phyloP scores from a whole-genome alignment of 2,113 vertebrate species.

The Pandion haliaetus region DNA sequence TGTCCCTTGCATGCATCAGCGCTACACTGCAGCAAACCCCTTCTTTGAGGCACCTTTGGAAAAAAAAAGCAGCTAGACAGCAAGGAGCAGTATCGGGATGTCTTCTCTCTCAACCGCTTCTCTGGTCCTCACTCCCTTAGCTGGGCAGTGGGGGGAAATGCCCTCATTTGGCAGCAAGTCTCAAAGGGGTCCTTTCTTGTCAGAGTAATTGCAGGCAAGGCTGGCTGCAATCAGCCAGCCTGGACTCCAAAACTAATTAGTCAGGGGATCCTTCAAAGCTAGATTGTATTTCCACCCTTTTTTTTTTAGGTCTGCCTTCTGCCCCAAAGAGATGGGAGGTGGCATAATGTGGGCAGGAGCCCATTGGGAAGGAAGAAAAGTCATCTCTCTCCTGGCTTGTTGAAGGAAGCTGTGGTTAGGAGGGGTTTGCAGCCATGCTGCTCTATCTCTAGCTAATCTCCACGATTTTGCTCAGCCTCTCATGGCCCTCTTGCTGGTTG shows the following conservation, averaged over 20 bases:
- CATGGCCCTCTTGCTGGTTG: background rate
- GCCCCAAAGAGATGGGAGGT: background rate
- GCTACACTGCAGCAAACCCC: background rate
- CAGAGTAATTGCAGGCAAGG: background rate
- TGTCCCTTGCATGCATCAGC: background rate
- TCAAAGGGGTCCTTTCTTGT: background rate
- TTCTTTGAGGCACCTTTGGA: background rate
- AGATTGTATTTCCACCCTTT: background rate
- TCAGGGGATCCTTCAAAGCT: background rate
- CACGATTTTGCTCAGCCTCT: background rate
- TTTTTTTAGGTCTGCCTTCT: background rate
- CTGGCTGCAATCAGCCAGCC: background rate
- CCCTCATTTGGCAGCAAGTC: accelerated
- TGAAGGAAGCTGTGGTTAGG: background rate
- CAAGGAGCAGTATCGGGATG: accelerated
- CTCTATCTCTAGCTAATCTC: background rate
- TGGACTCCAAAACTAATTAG: background rate
- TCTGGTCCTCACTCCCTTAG: accelerated
- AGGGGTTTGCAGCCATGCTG: accelerated
- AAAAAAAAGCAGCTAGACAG: background rate
- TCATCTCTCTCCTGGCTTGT: background rate
- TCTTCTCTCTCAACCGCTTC: accelerated
- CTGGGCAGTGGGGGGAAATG: background rate
- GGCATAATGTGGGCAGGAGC: background rate
- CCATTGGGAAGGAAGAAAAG: background rate